Percentiles rank a stretch among this genome's conserved stretches.
Conservation (phyloP, 2,113 vertebrate species). For the Dicaeum eximium region DNA sequence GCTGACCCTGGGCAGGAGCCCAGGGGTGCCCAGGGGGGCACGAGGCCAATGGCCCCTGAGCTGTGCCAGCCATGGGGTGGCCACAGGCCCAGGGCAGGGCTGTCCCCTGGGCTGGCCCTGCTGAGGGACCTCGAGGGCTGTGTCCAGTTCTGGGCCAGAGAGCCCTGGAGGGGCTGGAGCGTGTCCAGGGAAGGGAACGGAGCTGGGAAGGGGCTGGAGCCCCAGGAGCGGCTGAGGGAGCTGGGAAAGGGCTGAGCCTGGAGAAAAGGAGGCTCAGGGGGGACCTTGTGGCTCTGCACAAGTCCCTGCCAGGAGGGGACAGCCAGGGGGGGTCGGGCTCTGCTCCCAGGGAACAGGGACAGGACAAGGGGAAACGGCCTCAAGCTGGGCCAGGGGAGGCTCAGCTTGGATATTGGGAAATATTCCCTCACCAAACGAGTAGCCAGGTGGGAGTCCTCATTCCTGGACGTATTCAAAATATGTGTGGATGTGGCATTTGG, state of each 20-base stretch:
- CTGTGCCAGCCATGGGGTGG: background rate
- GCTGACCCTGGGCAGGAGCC: background rate
- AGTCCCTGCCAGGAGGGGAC: background rate
- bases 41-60: background rate
- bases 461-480: background rate
- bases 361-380: background rate
- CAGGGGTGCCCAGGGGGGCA: background rate
- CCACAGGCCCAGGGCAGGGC: background rate
- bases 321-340: background rate
- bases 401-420: fast-evolving
- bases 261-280: background rate
- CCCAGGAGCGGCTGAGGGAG: background rate
- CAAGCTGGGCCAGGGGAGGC: background rate
- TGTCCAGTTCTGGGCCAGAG: background rate
- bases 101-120: background rate
- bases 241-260: background rate
- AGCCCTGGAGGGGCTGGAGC: background rate
- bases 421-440: background rate
- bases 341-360: background rate
- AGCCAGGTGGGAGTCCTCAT: background rate
- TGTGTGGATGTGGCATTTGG: background rate
- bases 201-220: background rate
- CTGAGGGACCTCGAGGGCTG: background rate
- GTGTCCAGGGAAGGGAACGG: background rate
- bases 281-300: background rate